These are phyloP conservation scores for Rhingia campestris DNA, from an alignment of 2,888 invertebrate species.

Conservation along the genomic window DNA sequence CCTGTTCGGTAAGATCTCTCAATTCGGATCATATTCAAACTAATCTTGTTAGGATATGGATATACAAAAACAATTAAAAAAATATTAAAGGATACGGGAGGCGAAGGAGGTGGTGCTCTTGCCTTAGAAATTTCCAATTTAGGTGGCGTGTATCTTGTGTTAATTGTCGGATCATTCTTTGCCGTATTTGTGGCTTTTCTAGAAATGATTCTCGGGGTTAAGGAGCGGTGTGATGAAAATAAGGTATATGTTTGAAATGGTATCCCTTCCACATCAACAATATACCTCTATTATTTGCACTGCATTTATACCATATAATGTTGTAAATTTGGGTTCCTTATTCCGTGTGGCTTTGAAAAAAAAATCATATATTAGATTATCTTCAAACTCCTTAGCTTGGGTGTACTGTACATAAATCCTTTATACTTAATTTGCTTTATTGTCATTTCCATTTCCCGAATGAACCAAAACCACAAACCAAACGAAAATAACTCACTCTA, in stretches of 20 bases:
- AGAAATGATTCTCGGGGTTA: slow-evolving; percentile 81
- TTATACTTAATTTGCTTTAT: slow-evolving; percentile 44
- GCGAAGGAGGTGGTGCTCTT: slow-evolving; percentile 80
- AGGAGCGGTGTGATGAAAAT: slow-evolving; percentile 79
- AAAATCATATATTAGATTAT: slow-evolving; percentile 17
- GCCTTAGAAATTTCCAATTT: slow-evolving; percentile 87
- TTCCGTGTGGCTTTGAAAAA: slow-evolving; percentile 36
- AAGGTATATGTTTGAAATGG: slow-evolving; percentile 77
- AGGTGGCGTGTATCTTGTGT: slow-evolving; percentile 87
- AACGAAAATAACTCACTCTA: slow-evolving; percentile 38
- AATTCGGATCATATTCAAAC: background rate
- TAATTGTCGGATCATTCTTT: slow-evolving; percentile 83
- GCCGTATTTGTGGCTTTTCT: slow-evolving; percentile 80
- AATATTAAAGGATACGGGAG: slow-evolving; percentile 77
- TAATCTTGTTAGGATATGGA: background rate
- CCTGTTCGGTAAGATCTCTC: slow-evolving; percentile 86
- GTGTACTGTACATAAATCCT: slow-evolving; percentile 49
- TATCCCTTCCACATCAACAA: slow-evolving; percentile 33
- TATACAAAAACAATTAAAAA: slow-evolving; percentile 23
- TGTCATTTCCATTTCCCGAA: slow-evolving; percentile 56
- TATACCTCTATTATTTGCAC: slow-evolving; percentile 24
- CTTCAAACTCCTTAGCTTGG: slow-evolving; percentile 44
- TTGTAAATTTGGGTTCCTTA: slow-evolving; percentile 4
- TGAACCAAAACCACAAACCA: slow-evolving; percentile 13
- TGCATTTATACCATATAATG: background rate